Evolutionary conservation across 2,888 invertebrate genomes (phyloP).

Genomic region (Vesta saturnalis): DNA sequence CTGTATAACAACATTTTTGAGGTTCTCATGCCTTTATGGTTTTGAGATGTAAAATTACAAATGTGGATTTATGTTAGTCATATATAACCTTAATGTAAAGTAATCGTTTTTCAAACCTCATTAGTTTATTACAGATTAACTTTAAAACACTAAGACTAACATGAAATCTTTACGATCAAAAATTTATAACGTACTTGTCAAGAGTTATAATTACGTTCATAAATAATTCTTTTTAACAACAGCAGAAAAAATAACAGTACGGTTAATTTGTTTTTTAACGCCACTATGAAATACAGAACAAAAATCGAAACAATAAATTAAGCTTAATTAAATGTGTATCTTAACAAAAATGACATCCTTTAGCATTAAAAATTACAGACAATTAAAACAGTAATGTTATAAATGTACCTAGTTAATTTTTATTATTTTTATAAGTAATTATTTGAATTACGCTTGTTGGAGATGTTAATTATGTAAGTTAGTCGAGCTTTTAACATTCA

Average conservation of each 20-base stretch:
- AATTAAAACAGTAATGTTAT: too few relatives aligned
- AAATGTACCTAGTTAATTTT: too few relatives aligned
- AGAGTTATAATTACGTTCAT: constrained; percentile 12
- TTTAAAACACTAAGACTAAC: constrained; percentile 2
- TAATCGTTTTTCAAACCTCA: constrained; percentile 10
- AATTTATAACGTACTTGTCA: constrained; percentile 5
- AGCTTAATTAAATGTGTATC: too few relatives aligned
- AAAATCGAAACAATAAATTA: too few relatives aligned
- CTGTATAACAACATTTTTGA: too few relatives aligned
- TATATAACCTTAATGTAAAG: background rate
- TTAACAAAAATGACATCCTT: too few relatives aligned
- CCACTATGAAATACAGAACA: too few relatives aligned
- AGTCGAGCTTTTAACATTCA: background rate
- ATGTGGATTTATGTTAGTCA: constrained; percentile 5
- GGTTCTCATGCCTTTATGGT: constrained; percentile 3
- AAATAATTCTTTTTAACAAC: constrained; percentile 7
- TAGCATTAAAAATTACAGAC: too few relatives aligned
- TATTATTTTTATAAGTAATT: too few relatives aligned
- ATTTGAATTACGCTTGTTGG: background rate
- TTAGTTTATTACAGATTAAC: constrained; percentile 10
- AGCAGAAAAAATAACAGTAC: background rate
- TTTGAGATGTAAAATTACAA: constrained; percentile 9
- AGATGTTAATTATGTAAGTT: background rate
- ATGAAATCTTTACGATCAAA: constrained; percentile 7
- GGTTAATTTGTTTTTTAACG: background rate